These are phyloP conservation scores for Dryobates pubescens DNA, from an alignment of 2,797 vertebrate species.

Conservation along the genomic window DNA sequence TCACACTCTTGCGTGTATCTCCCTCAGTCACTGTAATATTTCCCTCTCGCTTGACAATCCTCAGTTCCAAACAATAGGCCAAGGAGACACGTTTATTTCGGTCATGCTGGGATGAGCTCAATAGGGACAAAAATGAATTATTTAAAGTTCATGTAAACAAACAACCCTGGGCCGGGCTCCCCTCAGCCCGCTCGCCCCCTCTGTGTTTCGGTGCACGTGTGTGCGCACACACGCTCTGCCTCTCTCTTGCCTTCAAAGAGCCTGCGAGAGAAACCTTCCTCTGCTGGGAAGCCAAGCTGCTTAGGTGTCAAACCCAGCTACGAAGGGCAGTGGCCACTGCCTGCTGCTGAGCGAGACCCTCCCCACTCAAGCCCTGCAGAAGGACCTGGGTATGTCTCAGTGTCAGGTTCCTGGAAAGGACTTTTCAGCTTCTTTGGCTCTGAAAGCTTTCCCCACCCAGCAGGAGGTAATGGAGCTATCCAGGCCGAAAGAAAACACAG, in stretches of 20 bases:
- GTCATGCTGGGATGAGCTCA: constrained; percentile 77
- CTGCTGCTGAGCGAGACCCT: neutral
- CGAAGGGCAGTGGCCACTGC: neutral
- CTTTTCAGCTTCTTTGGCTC: constrained; percentile 8
- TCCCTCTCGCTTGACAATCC: constrained; percentile 73
- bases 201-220: neutral
- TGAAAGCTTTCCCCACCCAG: constrained; percentile 3
- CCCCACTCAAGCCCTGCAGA: neutral
- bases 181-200: neutral
- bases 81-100: constrained; percentile 79
- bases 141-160: constrained; percentile 82
- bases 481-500: neutral
- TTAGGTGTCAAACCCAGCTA: neutral
- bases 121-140: constrained; percentile 81
- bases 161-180: constrained; percentile 70
- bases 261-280: neutral
- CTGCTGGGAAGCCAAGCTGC: neutral
- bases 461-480: neutral
- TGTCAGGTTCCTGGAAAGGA: neutral
- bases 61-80: constrained; percentile 92
- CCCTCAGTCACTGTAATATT: constrained; percentile 83
- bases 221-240: neutral
- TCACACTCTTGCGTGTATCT: constrained; percentile 95
- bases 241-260: neutral
- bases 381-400: rapidly evolving